Base-by-base conservation (phyloP, 2,113 vertebrate genomes). In the Oncorhynchus tshawytscha region DNA sequence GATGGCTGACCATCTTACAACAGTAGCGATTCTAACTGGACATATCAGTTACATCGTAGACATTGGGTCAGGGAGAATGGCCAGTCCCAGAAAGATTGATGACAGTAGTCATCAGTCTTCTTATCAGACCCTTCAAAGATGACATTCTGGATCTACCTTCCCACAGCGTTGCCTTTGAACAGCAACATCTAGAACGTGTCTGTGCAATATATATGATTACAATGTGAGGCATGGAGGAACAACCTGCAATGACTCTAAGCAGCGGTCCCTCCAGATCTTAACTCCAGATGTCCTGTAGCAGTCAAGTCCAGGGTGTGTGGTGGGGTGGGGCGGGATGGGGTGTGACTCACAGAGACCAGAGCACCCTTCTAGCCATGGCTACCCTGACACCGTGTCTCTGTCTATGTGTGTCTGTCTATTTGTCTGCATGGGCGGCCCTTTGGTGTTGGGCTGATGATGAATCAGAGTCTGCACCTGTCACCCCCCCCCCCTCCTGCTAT, bases 391-490 rank as follows among this genome's bases (percentile, higher is more conserved):
- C 1, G 8, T 8, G 59, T 5, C 34, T 49, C 22, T 25, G 27
- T 24, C 39, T 48, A 18, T 27, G 39, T 24, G 1, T 13, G 27
- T 71, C 25, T 45, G 12, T 45, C n/a, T 59, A 2, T 59, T 18
- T 64, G 22, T 62, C 62, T 71, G 20, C 67, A 25, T 67, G 45
- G 20, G 20, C 49, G 27, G 51, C 24, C 7, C 20, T 71, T 76
- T 66, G 73, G 27, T 9, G 6, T 69, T 25, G 4, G 20, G 72
- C 77, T 72, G 22, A 6, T 62, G 31, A 70, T 27, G 15, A 73
- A 64, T 69, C 68, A 39, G 59, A 59, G 57, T 34, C 7, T 68
- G 5, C 74, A 66, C 45, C 60, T 71, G 57, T 74, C 82, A 74
- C 70, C 57, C 68, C 57, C 48, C 67, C 45, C 15, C 60, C 29